Base-by-base conservation (phyloP, 2,888 invertebrate species). In the Chrysolina americana region DNA sequence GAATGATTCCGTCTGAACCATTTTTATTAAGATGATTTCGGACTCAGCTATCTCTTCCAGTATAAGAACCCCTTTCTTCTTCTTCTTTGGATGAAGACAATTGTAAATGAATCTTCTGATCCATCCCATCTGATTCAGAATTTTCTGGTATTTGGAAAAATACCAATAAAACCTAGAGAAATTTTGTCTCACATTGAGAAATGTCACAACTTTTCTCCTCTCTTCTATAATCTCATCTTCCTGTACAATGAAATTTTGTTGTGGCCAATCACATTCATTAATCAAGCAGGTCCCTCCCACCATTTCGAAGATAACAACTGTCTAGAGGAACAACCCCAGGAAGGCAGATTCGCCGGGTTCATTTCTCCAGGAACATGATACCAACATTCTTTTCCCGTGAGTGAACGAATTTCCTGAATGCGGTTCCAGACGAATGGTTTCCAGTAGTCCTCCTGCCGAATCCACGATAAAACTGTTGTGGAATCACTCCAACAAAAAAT, bases 401-500 rank as follows among this genome's bases (percentile, higher is more conserved):
- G 9, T 17, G 9, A 17, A 8, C 48, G 48, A 9, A 50, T 50
- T 17, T 50, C 48, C 17, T 50, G 48, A 50, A 50, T 50, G n/a
- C n/a, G n/a, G n/a, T 50, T 50, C 2, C 48, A 50, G n/a, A 50
- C 48, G 17, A 17, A 66, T 48, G 47, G 69, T 17, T 48, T 48
- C 48, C 48, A 48, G 17, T 15, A 15, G 15, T n/a, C n/a, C n/a
- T 48, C 48, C 17, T 48, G 48, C 5, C 9, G 0, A 50, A 50
- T 19, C 19, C 48, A 50, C 13, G 48, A 15, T n/a, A 50, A 9
- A 50, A 50, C 19, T n/a, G 48, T 50, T 17, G 48, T 50, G 13
- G 48, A n/a, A n/a, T 50, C 48, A n/a, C 48, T n/a, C n/a, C n/a
- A n/a, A n/a, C n/a, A n/a, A 48, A 17, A n/a, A 48, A 15, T 15